Conservation (phyloP, 2,113 vertebrate genomes). For the Pyrgilauda ruficollis region DNA sequence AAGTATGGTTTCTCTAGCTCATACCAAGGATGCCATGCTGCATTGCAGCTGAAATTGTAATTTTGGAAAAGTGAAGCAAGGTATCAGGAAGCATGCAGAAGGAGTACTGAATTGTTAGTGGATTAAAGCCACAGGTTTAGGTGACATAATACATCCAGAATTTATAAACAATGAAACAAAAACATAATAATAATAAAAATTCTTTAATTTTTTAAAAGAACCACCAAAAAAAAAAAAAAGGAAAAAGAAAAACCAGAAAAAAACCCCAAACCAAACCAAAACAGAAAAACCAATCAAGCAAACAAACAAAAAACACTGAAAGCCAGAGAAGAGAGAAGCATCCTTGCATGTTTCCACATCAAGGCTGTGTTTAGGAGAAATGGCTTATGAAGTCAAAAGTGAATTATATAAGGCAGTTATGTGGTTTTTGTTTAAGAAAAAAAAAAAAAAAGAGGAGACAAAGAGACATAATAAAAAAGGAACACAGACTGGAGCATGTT, state of each 20-base stretch:
- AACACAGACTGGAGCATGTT: slow-evolving; percentile 27
- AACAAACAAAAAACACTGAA: background rate
- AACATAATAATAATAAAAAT: background rate
- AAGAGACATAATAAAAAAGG: slow-evolving; percentile 30
- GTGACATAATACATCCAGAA: background rate
- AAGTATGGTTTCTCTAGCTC: background rate
- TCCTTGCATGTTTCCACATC: background rate
- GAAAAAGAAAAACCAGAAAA: background rate
- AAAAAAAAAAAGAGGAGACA: background rate
- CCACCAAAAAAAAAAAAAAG: background rate
- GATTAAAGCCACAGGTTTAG: background rate
- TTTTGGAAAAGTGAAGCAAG: slow-evolving; percentile 36
- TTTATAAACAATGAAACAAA: background rate
- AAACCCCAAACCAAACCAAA: background rate
- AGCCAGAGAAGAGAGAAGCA: slow-evolving; percentile 2
- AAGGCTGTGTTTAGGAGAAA: background rate
- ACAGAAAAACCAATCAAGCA: background rate
- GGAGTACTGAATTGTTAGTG: slow-evolving; percentile 4
- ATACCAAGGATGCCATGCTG: background rate
- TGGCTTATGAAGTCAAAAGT: background rate
- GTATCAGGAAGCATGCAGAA: background rate
- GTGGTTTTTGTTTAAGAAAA: background rate
- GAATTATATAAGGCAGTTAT: background rate
- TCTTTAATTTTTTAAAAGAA: background rate
- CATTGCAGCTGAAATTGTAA: background rate